Conservation (phyloP, 2,113 vertebrate genomes). For the Neofelis nebulosa region DNA sequence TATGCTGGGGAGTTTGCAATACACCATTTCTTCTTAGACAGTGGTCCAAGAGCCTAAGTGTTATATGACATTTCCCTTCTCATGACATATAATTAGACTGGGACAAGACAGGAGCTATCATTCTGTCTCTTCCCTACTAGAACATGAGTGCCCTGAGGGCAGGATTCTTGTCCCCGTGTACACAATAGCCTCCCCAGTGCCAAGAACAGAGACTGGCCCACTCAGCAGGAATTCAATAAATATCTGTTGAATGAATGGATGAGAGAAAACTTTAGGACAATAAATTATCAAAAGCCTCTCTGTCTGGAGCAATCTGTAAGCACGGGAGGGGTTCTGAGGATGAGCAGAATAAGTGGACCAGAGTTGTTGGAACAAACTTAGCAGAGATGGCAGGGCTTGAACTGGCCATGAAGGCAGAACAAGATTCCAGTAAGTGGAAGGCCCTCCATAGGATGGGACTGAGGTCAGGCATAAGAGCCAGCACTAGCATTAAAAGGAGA, state of each 20-base stretch:
- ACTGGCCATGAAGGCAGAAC: background rate
- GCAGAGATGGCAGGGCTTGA: background rate
- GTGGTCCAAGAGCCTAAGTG: background rate
- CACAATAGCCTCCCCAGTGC: background rate
- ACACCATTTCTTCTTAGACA: background rate
- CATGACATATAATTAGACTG: background rate
- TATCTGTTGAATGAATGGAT: background rate
- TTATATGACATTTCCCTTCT: background rate
- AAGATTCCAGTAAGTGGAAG: background rate
- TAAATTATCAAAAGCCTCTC: background rate
- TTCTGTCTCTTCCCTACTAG: background rate
- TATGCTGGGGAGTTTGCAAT: background rate
- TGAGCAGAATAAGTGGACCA: background rate
- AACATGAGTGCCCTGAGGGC: background rate
- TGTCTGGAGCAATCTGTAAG: background rate
- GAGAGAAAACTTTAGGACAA: background rate
- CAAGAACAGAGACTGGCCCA: background rate
- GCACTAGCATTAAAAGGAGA: background rate
- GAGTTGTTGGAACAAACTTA: background rate
- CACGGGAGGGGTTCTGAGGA: background rate
- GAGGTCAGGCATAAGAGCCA: background rate
- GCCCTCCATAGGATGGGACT: background rate
- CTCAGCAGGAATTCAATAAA: background rate
- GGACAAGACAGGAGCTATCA: background rate
- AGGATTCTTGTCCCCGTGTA: background rate